Evolutionary conservation across 2,888 invertebrate species (phyloP), one percentile per base, ranked within the genome.

Genomic region (Calliphora vomitoria): DNA sequence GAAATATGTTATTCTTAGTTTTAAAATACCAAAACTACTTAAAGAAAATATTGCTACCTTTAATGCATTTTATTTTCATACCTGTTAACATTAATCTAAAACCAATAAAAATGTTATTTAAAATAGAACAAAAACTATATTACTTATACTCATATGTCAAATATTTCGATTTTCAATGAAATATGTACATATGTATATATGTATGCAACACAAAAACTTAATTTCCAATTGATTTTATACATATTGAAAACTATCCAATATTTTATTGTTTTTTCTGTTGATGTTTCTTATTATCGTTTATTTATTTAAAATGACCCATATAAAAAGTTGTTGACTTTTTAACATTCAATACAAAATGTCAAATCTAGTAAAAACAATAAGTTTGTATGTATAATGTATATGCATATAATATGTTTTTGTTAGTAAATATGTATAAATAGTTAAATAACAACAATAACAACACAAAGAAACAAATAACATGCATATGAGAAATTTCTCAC

Each of bases 311-410:
- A 15, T 60, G 60, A 60, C 31, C 31, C 60, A 60, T 60, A 35
- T 35, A 60, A 31, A 31, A 31, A 13, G 31, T 60, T 60, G 15
- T 60, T 31, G 60, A 60, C 31, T 60, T 60, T 25, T 60, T 31
- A 60, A 60, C 31, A 31, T 60, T 31, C 31, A 60, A 15, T 31
- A 60, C 6, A 60, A 60, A 31, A 60, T 1, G 35, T 60, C 25
- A 60, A 60, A 60, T 60, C 8, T 31, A 15, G 4, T 60, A 60
- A 60, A 35, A 60, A 15, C 60, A 60, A 60, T 60, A 60, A 25
- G 13, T 58, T 31, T 25, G 25, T 25, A 25, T 58, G 18, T 13
- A 25, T n/a, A 25, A 25, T 58, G 18, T 13, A 25, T n/a, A 25
- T 25, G 11, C 25, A 58, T 1, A 31, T 13, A 58, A 11, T 25